Conservation (phyloP, 2,113 vertebrate genomes). For the Ictalurus furcatus region DNA sequence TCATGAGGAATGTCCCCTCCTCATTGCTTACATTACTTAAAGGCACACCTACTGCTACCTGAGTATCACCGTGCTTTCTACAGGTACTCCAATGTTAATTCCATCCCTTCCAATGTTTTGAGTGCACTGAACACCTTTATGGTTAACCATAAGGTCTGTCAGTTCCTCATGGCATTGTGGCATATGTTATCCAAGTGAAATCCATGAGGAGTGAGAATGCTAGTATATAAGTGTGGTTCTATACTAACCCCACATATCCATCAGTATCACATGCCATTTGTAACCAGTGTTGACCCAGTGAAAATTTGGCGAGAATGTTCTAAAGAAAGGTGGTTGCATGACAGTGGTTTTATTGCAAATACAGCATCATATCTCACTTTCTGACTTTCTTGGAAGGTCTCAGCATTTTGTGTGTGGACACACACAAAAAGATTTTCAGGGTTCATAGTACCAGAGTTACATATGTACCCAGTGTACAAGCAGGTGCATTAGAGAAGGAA, state of each 20-base stretch:
- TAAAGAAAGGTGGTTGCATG: neutral
- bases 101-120: neutral
- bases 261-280: neutral
- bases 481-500: neutral
- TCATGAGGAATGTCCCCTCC: neutral
- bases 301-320: neutral
- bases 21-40: neutral
- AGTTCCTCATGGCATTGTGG: neutral
- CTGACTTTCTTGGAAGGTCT: neutral
- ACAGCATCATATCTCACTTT: neutral
- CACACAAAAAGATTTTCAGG: neutral
- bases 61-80: neutral
- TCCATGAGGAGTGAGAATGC: neutral
- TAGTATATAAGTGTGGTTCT: neutral
- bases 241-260: neutral
- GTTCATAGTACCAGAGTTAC: neutral
- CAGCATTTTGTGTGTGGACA: neutral
- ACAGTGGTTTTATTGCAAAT: neutral
- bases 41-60: neutral
- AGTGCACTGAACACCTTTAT: neutral
- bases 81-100: neutral
- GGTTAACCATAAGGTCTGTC: neutral
- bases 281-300: neutral
- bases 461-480: neutral
- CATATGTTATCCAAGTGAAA: neutral